These are phyloP conservation scores for Drosophila stalkeri DNA, from an alignment of 2,888 invertebrate genomes.

Conservation along the genomic window DNA sequence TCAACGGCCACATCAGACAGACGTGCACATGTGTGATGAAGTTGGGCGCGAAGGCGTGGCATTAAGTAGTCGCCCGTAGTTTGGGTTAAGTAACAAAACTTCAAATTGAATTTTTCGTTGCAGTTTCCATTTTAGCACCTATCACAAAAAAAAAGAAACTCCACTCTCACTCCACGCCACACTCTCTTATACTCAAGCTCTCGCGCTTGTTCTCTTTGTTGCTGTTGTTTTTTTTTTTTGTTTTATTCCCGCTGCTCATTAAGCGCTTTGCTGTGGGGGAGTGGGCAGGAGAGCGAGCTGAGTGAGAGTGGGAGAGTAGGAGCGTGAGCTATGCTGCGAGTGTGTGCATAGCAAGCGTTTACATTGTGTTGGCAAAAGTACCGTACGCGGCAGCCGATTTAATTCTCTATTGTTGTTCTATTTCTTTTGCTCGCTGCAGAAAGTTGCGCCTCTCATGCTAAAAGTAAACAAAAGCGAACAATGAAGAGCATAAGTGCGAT, in stretches of 20 bases:
- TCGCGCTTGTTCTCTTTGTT: slow-evolving; percentile 8
- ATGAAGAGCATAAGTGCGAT: slow-evolving; percentile 9
- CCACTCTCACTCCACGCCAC: slow-evolving; percentile 34
- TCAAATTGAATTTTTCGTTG: slow-evolving; percentile 77
- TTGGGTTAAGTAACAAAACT: slow-evolving; percentile 81
- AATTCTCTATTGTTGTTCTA: slow-evolving; percentile 39
- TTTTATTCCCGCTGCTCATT: slow-evolving; percentile 61
- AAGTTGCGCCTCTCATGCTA: not conserved
- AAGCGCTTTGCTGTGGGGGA: slow-evolving; percentile 26
- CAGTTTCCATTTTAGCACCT: slow-evolving; percentile 78
- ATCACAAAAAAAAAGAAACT: slow-evolving; percentile 74
- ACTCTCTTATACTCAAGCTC: not conserved
- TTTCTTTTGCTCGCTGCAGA: not conserved
- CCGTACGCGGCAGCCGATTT: slow-evolving; percentile 57
- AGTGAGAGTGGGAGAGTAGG: no score
- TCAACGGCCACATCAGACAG: slow-evolving; percentile 65
- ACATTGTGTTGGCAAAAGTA: slow-evolving; percentile 66
- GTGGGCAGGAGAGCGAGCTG: not conserved
- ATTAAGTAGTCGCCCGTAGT: slow-evolving; percentile 77
- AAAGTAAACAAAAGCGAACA: slow-evolving; percentile 21
- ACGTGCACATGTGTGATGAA: slow-evolving; percentile 41
- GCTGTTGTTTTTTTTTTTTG: slow-evolving; percentile 4
- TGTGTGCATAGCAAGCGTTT: slow-evolving; percentile 20
- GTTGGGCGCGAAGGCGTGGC: slow-evolving; percentile 57
- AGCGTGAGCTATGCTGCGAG: not conserved